Conservation (phyloP, 2,113 vertebrate species). For the Accipiter virgatus region DNA sequence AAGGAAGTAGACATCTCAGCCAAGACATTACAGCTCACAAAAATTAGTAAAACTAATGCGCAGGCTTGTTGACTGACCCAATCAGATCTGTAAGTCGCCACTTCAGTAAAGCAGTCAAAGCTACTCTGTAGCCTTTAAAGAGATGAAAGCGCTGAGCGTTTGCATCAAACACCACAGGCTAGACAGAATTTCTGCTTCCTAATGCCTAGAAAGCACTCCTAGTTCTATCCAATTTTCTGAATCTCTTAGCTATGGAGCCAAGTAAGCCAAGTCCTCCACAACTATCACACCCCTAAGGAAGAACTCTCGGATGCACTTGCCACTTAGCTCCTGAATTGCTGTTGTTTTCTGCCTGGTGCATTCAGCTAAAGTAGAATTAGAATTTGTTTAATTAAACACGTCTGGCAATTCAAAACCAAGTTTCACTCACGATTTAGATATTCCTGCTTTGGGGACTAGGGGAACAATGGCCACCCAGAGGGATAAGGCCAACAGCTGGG, state of each 20-base stretch:
- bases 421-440: not conserved
- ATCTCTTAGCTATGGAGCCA: not conserved
- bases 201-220: accelerated
- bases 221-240: accelerated
- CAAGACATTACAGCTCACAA: not conserved
- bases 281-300: not conserved
- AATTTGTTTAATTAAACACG: accelerated
- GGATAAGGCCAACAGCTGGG: not conserved
- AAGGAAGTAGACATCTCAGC: not conserved
- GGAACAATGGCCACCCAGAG: not conserved
- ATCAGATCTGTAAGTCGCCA: not conserved
- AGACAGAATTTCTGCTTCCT: not conserved
- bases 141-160: not conserved
- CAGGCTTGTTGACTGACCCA: not conserved
- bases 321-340: not conserved
- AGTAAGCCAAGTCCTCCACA: not conserved
- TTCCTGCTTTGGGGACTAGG: no score
- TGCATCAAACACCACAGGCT: not conserved
- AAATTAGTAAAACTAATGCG: accelerated
- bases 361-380: accelerated
- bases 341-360: not conserved
- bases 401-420: not conserved
- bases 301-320: not conserved
- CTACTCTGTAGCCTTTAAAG: accelerated
- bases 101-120: not conserved